Conservation (phyloP, 2,113 vertebrate species). For the Axis porcinus region DNA sequence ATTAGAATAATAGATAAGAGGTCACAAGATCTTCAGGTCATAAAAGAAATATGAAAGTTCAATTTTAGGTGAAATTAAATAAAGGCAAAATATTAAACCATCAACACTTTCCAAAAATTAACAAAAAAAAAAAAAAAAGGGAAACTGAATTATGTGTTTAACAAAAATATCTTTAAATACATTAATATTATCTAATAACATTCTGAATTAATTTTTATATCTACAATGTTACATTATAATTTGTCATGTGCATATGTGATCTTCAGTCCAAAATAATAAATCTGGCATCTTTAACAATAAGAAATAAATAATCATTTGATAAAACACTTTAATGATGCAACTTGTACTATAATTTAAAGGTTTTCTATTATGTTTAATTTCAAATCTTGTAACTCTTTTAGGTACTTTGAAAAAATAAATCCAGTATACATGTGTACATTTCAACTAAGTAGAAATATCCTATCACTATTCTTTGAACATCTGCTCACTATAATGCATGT, state of each 20-base stretch:
- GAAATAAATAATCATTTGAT: background rate
- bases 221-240: background rate
- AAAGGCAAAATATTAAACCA: background rate
- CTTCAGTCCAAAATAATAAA: background rate
- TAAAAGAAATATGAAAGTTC: background rate
- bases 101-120: background rate
- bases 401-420: constrained; percentile 53
- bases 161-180: background rate
- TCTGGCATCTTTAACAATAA: background rate
- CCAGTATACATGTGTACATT: background rate
- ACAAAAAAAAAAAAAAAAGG: background rate
- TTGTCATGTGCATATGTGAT: background rate
- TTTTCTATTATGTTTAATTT: constrained; percentile 33
- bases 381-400: background rate
- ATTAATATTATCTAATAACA: background rate
- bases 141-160: background rate
- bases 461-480: constrained; percentile 51
- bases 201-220: constrained; percentile 24
- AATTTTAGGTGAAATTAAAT: constrained; percentile 9
- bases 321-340: constrained; percentile 2
- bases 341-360: background rate
- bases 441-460: constrained; percentile 39
- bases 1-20: background rate
- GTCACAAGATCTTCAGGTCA: background rate
- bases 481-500: constrained; percentile 77